Evolutionary conservation across 1,140 invertebrate species (phyloP).

Genomic region (Zaprionus taronus): DNA sequence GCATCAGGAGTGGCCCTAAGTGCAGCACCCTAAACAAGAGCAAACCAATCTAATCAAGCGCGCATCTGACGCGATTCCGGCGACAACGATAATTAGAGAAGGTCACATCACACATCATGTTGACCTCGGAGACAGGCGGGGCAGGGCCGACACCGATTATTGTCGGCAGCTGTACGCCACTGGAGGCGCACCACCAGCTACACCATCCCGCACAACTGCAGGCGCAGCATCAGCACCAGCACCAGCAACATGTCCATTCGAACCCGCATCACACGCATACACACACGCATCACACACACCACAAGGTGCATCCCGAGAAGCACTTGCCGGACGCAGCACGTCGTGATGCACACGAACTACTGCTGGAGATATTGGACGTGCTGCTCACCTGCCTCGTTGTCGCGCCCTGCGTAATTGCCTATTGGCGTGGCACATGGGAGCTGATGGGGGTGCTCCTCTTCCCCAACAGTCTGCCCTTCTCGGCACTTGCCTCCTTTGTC

Average conservation of each 20-base stretch:
- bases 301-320: constrained; percentile 43
- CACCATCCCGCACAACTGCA: constrained; percentile 22
- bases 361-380: constrained; percentile 89
- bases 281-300: constrained; percentile 20
- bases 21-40: constrained; percentile 39
- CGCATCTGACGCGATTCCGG: too few species aligned
- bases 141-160: constrained; percentile 45
- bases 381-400: constrained; percentile 89
- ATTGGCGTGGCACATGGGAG: constrained; percentile 94
- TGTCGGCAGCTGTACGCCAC: constrained; percentile 49
- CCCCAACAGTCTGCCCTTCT: constrained; percentile 86
- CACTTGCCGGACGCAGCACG: constrained; percentile 81
- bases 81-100: not conserved
- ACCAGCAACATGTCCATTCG: constrained; percentile 35
- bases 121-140: constrained; percentile 56
- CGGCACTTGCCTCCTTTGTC: constrained; percentile 87
- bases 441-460: constrained; percentile 90
- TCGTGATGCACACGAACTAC: constrained; percentile 84
- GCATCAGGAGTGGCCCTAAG: constrained; percentile 38
- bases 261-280: constrained; percentile 35
- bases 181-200: constrained; percentile 35
- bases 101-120: constrained; percentile 32
- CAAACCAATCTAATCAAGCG: not conserved
- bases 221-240: constrained; percentile 51
- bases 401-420: constrained; percentile 91